phyloP scores from a whole-genome alignment of 2,113 vertebrate genomes.

The Zootoca vivipara region DNA sequence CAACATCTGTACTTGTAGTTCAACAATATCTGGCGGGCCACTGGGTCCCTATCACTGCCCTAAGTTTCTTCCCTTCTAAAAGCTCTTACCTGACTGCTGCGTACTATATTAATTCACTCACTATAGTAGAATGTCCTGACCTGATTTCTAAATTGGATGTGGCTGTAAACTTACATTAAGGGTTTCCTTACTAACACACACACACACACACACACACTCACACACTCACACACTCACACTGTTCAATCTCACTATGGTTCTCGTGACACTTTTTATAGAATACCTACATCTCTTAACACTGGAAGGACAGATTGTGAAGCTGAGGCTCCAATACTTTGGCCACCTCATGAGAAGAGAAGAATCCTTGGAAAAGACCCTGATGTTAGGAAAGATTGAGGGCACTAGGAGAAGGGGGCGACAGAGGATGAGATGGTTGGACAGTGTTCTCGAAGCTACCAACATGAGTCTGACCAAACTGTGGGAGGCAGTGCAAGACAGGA shows the following conservation, averaged over 20 bases:
- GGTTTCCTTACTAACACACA: background rate
- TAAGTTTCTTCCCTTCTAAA: background rate
- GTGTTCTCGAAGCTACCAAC: no score
- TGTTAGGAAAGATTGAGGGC: no score
- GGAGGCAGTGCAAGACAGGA: no score
- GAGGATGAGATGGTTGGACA: no score
- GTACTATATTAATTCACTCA: background rate
- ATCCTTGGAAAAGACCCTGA: no score
- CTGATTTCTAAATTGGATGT: background rate
- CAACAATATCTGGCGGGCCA: no score
- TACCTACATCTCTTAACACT: background rate
- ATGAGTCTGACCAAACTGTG: no score
- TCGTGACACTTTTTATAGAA: background rate
- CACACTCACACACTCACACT: background rate
- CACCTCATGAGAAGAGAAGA: no score
- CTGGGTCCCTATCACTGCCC: background rate
- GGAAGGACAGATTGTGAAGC: no score
- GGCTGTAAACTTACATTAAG: background rate
- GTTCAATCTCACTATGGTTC: background rate
- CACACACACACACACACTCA: background rate
- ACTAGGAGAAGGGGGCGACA: no score
- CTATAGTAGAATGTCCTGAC: background rate
- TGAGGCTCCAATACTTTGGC: no score
- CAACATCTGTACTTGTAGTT: no score
- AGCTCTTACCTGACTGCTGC: background rate